A percentile compares a stretch with the other conserved stretches of the same genome.
These are phyloP conservation scores for Rhingia rostrata DNA, from an alignment of 2,888 invertebrate species.

Conservation along the genomic window DNA sequence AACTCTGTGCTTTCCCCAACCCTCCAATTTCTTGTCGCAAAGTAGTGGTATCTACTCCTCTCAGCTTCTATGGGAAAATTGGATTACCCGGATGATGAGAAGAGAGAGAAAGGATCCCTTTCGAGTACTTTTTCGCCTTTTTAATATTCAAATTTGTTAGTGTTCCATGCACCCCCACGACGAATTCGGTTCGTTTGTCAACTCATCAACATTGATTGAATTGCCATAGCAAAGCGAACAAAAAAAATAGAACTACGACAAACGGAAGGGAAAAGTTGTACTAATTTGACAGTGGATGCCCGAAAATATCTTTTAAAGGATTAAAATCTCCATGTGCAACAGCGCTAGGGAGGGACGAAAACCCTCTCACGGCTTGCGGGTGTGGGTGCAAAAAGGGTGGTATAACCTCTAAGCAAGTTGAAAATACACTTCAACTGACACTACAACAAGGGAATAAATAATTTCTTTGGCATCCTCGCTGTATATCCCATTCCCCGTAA, in stretches of 20 bases:
- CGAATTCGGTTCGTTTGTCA: constrained; percentile 66
- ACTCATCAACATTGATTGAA: constrained; percentile 72
- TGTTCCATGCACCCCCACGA: constrained; percentile 19
- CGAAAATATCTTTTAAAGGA: constrained; percentile 56
- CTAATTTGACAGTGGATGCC: constrained; percentile 65
- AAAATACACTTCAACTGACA: constrained; percentile 66
- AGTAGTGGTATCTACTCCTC: constrained; percentile 15
- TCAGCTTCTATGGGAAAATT: constrained; percentile 61
- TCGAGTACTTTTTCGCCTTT: constrained; percentile 64
- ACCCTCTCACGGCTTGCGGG: too few relatives aligned
- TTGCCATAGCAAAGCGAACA: constrained; percentile 40
- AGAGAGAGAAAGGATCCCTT: constrained; percentile 42
- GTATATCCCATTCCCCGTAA: neutral
- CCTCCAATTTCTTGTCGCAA: constrained; percentile 12
- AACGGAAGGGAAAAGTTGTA: constrained; percentile 20
- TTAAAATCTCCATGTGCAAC: constrained; percentile 51
- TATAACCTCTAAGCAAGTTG: constrained; percentile 72
- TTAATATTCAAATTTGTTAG: constrained; percentile 73
- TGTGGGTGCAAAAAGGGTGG: constrained; percentile 29
- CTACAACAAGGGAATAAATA: constrained; percentile 72
- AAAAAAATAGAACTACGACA: neutral
- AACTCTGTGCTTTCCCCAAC: constrained; percentile 6
- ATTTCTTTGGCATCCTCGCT: constrained; percentile 58
- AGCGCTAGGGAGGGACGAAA: constrained; percentile 8
- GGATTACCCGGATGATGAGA: constrained; percentile 59